Percentiles rank a stretch among this genome's conserved stretches.
Conservation (phyloP, 1,140 invertebrate genomes). For the Apolygus lucorum region DNA sequence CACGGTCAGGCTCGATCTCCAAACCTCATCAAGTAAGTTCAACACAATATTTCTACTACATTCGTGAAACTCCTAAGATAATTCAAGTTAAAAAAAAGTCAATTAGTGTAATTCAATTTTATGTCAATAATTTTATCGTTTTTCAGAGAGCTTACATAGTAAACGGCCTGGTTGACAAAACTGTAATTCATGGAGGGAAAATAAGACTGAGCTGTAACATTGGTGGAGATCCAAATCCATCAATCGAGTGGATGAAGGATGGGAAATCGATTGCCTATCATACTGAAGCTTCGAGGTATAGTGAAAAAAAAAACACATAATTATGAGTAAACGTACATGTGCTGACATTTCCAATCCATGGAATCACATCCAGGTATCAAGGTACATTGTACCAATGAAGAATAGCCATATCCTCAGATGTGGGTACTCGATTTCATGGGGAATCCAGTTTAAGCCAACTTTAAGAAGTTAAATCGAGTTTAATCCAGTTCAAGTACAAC, state of each 20-base stretch:
- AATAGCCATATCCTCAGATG: conserved; percentile 3
- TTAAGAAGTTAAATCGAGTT: too few relatives aligned
- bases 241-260: conserved; percentile 75
- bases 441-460: background rate
- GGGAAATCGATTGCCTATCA: conserved; percentile 42
- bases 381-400: background rate
- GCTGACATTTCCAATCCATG: background rate
- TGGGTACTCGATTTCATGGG: background rate
- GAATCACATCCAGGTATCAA: too few relatives aligned
- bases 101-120: too few relatives aligned
- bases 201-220: conserved; percentile 77
- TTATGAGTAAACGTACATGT: background rate
- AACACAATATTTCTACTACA: background rate
- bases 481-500: too few relatives aligned
- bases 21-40: background rate
- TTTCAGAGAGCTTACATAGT: conserved; percentile 44
- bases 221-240: conserved; percentile 68
- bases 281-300: conserved; percentile 30
- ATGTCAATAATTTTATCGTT: background rate
- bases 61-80: background rate
- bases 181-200: conserved; percentile 58
- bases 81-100: background rate
- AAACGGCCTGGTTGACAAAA: conserved; percentile 65
- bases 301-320: background rate
- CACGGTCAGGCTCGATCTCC: background rate